Conservation (phyloP, 2,888 invertebrate species). For the Agriopis aurantiaria region DNA sequence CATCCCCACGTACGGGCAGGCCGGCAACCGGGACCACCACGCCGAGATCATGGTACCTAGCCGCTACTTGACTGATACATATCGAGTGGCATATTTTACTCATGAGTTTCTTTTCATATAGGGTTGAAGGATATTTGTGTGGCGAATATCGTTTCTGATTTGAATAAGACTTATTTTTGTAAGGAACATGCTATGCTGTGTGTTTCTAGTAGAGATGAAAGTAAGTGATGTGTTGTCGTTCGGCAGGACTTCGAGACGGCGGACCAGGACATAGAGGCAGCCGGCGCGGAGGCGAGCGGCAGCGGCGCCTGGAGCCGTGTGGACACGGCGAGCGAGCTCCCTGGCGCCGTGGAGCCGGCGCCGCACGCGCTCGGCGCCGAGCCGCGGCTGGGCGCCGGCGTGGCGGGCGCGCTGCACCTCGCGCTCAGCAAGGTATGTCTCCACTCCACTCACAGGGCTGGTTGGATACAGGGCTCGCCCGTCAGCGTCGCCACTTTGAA, state of each 20-base stretch:
- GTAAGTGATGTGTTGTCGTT: background rate
- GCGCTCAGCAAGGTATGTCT: constrained; percentile 88
- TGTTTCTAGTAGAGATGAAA: background rate
- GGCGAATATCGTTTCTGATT: too few species aligned
- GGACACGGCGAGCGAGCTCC: constrained; percentile 86
- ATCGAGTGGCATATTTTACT: too few species aligned
- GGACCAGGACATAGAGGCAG: constrained; percentile 71
- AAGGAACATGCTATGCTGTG: too few species aligned
- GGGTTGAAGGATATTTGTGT: too few species aligned
- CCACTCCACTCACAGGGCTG: too few species aligned
- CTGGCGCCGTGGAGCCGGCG: constrained; percentile 60
- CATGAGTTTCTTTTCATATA: too few species aligned
- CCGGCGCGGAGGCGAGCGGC: constrained; percentile 81
- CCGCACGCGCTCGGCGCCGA: constrained; percentile 92
- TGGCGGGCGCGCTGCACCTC: constrained; percentile 95
- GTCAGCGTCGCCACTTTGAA: too few species aligned
- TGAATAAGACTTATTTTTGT: too few species aligned
- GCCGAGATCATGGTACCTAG: constrained; percentile 83
- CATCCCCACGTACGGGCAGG: constrained; percentile 97
- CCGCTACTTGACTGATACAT: background rate
- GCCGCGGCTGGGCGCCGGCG: constrained; percentile 96
- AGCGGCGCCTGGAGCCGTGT: constrained; percentile 95
- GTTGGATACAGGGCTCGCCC: too few species aligned
- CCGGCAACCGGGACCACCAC: constrained; percentile 95
- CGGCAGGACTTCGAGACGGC: constrained; percentile 69